phyloP scores from a whole-genome alignment of 2,113 vertebrate genomes.

The Chaenocephalus aceratus region DNA sequence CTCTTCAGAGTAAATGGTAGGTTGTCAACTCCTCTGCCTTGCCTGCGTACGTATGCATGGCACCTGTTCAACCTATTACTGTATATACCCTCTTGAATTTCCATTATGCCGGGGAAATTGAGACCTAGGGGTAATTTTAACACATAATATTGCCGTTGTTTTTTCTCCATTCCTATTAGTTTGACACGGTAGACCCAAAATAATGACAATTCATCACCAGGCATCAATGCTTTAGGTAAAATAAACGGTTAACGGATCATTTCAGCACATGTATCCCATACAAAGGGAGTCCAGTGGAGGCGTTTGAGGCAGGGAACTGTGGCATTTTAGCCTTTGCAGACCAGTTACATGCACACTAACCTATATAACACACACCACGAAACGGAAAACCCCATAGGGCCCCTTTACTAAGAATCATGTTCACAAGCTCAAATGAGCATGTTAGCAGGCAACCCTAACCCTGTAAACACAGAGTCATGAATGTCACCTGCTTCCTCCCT shows the following conservation, averaged over 20 bases:
- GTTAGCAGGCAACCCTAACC: background rate
- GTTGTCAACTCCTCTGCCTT: constrained; percentile 38
- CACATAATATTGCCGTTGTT: constrained; percentile 3
- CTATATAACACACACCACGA: too few species aligned
- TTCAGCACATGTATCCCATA: background rate
- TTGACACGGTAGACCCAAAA: constrained; percentile 33
- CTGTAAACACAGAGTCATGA: background rate
- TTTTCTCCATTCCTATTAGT: constrained; percentile 32
- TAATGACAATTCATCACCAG: constrained; percentile 44
- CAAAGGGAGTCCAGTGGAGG: too few species aligned
- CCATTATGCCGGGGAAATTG: constrained; percentile 39
- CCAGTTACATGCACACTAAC: too few species aligned
- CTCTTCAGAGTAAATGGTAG: constrained; percentile 47
- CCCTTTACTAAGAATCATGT: constrained; percentile 17
- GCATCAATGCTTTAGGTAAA: background rate
- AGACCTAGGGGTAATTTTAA: constrained; percentile 25
- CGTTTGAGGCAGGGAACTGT: too few species aligned
- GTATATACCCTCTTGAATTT: constrained; percentile 35
- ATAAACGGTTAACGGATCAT: constrained; percentile 24
- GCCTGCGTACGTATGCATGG: constrained; percentile 44
- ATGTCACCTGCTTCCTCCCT: background rate
- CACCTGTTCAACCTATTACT: constrained; percentile 49
- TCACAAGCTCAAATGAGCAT: constrained; percentile 2
- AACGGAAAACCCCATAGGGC: too few species aligned
- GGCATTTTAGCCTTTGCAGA: too few species aligned